Evolutionary conservation across 2,888 invertebrate species (phyloP), one percentile per base, ranked within the genome.

Genomic region (Caenorhabditis uteleia): DNA sequence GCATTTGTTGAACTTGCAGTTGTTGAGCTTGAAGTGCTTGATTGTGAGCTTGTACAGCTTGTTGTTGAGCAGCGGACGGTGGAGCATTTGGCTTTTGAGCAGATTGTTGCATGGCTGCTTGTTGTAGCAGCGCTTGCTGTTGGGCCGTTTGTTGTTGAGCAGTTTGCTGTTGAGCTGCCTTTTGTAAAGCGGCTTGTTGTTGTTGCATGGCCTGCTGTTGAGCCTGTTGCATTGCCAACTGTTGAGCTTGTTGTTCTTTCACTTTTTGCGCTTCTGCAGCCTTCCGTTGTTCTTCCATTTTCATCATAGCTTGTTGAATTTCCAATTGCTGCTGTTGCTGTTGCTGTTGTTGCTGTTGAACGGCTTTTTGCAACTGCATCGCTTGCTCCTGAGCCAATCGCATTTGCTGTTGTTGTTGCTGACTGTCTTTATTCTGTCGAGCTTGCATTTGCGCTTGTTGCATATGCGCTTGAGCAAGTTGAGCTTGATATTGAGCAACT

Each of bases 201-300:
- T 23, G 47, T 34, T 26, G 16, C 34, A 2, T 10, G n/a, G n/a
- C 26, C 16, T 23, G 25, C 36, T 25, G 23, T 25, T 18, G 12
- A 20, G 7, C 18, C 18, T 8, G 16, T 8, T 20, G 45, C 20
- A 33, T 23, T 29, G 26, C 27, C 16, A 26, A 20, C 25, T 44
- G 44, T 18, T 44, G 44, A 44, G 44, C 29, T 8, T 27, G 25
- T 18, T 26, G 26, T 20, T 44, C 20, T 2, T 26, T 26, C 4
- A 44, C 44, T 44, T 44, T 26, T 23, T 26, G 44, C 16, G 53
- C 27, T 54, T 48, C 14, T 33, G 50, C 27, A 45, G 45, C n/a
- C n/a, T n/a, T n/a, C n/a, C n/a, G n/a, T n/a, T n/a, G n/a, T n/a
- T n/a, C n/a, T n/a, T n/a, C n/a, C n/a, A n/a, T n/a, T n/a, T n/a